Conservation (phyloP, 2,888 invertebrate genomes). For the Graphium colonna region DNA sequence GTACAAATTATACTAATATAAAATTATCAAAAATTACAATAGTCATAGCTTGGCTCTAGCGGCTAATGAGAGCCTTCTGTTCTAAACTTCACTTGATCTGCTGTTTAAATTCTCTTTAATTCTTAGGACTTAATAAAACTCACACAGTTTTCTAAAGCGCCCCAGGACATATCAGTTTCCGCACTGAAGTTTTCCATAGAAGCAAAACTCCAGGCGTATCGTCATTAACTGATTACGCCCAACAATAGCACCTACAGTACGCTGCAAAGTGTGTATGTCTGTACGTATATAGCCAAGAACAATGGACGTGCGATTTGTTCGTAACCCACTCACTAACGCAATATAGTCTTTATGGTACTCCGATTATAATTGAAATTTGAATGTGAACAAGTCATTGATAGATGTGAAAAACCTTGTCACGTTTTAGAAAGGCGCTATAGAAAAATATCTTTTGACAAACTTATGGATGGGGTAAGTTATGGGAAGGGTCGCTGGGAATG, state of each 20-base stretch:
- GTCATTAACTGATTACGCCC: too few relatives aligned
- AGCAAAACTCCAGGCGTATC: neutral
- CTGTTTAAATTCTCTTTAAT: too few relatives aligned
- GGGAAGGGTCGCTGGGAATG: slow-evolving; percentile 13
- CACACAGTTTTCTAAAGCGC: neutral
- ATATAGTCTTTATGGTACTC: too few relatives aligned
- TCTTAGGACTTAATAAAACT: too few relatives aligned
- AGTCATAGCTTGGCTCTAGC: too few relatives aligned
- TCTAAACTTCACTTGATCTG: too few relatives aligned
- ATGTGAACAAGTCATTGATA: neutral
- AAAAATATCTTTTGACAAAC: slow-evolving; percentile 14
- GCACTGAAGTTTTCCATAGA: neutral
- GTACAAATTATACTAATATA: too few relatives aligned
- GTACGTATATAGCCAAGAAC: neutral
- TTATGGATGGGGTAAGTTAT: slow-evolving; percentile 16
- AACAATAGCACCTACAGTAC: neutral
- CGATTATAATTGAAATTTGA: neutral
- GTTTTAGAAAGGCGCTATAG: slow-evolving; percentile 12
- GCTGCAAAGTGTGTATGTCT: neutral
- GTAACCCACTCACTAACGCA: neutral
- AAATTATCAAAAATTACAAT: too few relatives aligned
- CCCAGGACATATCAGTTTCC: neutral
- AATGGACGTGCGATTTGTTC: neutral
- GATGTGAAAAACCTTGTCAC: slow-evolving; percentile 4
- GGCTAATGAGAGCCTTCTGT: too few relatives aligned